These are phyloP conservation scores for Capitulum mitella DNA, from an alignment of 2,888 invertebrate species.

Conservation along the genomic window DNA sequence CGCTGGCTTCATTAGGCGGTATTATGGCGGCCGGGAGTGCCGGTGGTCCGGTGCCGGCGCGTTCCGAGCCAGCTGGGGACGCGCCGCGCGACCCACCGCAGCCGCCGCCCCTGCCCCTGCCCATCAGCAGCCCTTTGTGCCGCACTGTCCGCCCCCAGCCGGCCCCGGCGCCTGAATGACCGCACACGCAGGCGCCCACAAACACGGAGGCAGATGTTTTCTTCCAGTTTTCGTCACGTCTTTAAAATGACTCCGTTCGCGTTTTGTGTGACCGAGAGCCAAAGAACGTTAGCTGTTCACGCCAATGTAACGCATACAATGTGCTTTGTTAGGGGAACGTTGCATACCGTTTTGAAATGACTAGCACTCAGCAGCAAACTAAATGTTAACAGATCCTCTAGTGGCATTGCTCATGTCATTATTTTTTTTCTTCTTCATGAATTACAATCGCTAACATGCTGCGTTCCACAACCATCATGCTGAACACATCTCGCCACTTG, in stretches of 20 bases:
- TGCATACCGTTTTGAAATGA: too few relatives aligned
- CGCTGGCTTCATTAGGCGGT: conserved; percentile 14
- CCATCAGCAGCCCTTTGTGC: not conserved
- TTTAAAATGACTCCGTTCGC: not conserved
- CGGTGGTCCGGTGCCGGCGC: not conserved
- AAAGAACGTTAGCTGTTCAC: too few relatives aligned
- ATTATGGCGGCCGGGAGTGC: not conserved
- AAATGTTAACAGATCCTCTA: too few relatives aligned
- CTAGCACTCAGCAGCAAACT: too few relatives aligned
- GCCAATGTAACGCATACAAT: too few relatives aligned
- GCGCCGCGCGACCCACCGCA: not conserved
- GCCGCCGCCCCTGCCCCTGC: not conserved
- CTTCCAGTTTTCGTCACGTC: not conserved
- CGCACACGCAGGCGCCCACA: not conserved
- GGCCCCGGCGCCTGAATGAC: not conserved
- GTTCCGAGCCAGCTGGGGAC: not conserved
- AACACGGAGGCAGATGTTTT: not conserved
- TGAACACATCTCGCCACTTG: too few relatives aligned
- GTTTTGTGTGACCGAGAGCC: too few relatives aligned
- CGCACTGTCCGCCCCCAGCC: not conserved
- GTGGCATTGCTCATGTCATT: too few relatives aligned
- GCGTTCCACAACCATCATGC: too few relatives aligned
- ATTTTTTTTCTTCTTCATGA: too few relatives aligned
- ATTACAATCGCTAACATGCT: too few relatives aligned
- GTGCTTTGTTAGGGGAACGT: too few relatives aligned